Base-by-base conservation (phyloP, 92 coral and sea anemone genomes). In the Siderastrea siderea region DNA sequence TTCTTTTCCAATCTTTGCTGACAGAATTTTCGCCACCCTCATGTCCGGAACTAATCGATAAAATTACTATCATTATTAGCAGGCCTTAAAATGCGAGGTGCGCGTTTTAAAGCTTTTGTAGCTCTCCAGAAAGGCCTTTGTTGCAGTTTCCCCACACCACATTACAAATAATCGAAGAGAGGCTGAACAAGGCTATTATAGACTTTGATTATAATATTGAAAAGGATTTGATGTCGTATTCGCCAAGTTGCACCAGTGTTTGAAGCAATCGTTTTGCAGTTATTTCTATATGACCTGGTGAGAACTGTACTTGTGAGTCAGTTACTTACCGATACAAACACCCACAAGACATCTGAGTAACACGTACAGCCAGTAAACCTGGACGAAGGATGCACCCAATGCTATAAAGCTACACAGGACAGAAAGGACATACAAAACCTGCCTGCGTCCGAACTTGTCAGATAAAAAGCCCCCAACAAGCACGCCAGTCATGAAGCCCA, bases 91-190 rank as follows among this genome's bases (percentile, higher is more conserved):
- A 64, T 15, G n/a, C 69, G 69, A 14, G 69, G 8, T 64, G 69
- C 69, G 1, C 69, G 49, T 26, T 68, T 68, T 68, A 15, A 13
- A 60, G 65, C 65, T 15, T 60, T 13, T 68, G 73, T 6, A 68
- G 47, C 47, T 68, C 3, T 26, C n/a, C 73, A 68, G 73, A 68
- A 26, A 68, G 73, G 73, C 73, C 73, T 5, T n/a, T 68, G 73
- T 6, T 26, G 17, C 73, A 68, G 73, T 26, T 68, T n/a, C 73
- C 73, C 73, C 73, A 68, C 10, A 68, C 73, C 4, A 60, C 65
- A 52, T 52, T 52, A 52, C 57, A 52, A 64, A 64, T 64, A 64
- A 4, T 64, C 44, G n/a, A 64, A 64, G n/a, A 5, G 44, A 7
- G 69, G 11, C n/a, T 64, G 69, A 64, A 64, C 69, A 7, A 64